Evolutionary conservation across 2,113 vertebrate genomes (phyloP), one percentile per base, ranked within the genome.

Genomic region (Cottus gobio): DNA sequence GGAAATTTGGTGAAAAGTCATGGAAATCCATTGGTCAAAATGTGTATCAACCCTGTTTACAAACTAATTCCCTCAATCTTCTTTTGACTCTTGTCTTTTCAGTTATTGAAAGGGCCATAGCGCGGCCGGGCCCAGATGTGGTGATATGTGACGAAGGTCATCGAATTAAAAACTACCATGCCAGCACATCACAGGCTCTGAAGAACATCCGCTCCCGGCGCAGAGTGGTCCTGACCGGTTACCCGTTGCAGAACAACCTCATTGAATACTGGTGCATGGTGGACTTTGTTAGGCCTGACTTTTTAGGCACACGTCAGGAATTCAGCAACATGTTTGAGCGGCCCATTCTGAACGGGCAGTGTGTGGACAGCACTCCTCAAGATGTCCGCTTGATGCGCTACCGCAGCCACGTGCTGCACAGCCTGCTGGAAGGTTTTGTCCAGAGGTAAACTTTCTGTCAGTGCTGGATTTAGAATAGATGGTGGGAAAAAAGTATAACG

Each of bases 191-290:
- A 0, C 98, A 99, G 93, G 97, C 98, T 1, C 95, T 99, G 89
- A 99, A 99, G 94, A 99, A 96, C 92, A 99, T 99, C 85, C 96
- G 96, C 54, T 98, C 98, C 1, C 95, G 98, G 31, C 96, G 98
- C 71, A 94, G 98, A 36, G 98, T 99, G 65, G 98, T 99, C 50
- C 94, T 99, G 65, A 99, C 98, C 0, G 98, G 98, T 24, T 99
- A 99, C 90, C 98, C 98, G 0, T 93, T 99, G 66, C 98, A 99
- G 93, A 99, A 99, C 94, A 99, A 99, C 95, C 97, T 99, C 68
- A 96, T 96, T 5, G 98, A 99, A 89, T 99, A 99, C 86, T 99
- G 98, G 98, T 99, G 98, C 93, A 99, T 99, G 98, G 98, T 99
- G 87, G 98, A 99, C 91, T 99, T 99, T 52, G 98, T 99, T 12